Evolutionary conservation across 2,888 invertebrate genomes (phyloP), one percentile per base, ranked within the genome.

Genomic region (Reticulitermes lucifugus): DNA sequence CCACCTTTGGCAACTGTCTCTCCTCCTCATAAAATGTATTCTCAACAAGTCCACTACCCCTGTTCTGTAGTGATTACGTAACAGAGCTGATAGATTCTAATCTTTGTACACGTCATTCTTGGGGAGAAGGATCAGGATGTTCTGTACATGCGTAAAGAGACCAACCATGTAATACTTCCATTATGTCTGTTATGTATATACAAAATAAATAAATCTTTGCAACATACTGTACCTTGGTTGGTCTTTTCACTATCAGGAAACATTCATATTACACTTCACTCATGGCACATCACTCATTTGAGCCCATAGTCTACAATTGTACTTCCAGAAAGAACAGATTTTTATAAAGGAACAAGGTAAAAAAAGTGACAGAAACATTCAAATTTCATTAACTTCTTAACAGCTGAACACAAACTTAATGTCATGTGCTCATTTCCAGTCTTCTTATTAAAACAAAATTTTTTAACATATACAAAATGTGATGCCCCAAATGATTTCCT

Each of bases 151-250:
- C 25, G 84, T 77, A 71, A 79, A 85, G 73, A 85, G 84, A 85
- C 83, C 86, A 85, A 85, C 83, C 71, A 80, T 82, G 65, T 79
- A 86, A 86, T 85, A 85, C 84, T 85, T 86, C 77, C 84, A 86
- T 83, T 60, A 82, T 86, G 84, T 79, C 85, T 71, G 65, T 84
- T 82, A 86, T 73, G 10, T 85, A 85, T 86, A 86, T 86, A 86
- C 86, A 87, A 87, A 87, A 87, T 87, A 87, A 87, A 87, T 87
- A 86, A 83, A 85, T 87, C 84, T 85, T 55, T 85, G 84, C 83
- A 83, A 75, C 46, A 84, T 70, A 65, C 70, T 77, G 35, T 84
- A 84, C 83, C 79, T 59, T 82, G 84, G 35, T 79, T 46, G 84
- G 65, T 55, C 71, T 85, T 81, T 81, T 55, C 75, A 81, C 51